Evolutionary conservation across 2,888 invertebrate genomes (phyloP).

Genomic region (Petrolisthes manimaculis): DNA sequence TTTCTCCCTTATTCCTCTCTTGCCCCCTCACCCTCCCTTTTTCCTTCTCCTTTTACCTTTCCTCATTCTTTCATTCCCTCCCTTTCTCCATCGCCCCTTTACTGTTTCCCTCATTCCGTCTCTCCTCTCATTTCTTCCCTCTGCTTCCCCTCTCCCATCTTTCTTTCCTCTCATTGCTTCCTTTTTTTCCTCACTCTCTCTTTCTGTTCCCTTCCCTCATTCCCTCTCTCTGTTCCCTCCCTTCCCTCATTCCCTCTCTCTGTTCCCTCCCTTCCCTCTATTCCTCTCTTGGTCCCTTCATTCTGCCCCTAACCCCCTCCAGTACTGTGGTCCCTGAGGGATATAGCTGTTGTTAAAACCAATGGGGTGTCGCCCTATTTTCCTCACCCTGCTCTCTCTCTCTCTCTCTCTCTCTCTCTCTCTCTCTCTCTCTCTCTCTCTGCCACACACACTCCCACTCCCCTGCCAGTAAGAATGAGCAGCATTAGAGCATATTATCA

Average conservation of each 20-base stretch:
- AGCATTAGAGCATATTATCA: too few relatives aligned
- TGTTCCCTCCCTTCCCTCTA: background rate
- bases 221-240: background rate
- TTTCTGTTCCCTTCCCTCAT: too few relatives aligned
- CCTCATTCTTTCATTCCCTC: background rate
- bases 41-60: background rate
- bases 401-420: background rate
- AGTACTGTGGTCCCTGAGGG: too few relatives aligned
- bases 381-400: background rate
- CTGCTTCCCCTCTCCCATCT: conserved; percentile 18
- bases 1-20: background rate
- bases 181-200: background rate
- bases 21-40: background rate
- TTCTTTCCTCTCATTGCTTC: conserved; percentile 31
- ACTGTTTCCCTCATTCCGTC: conserved; percentile 17
- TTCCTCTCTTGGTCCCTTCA: background rate
- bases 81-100: background rate
- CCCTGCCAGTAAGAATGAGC: too few relatives aligned
- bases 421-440: background rate
- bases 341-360: too few relatives aligned
- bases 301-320: background rate
- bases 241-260: background rate
- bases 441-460: background rate
- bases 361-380: too few relatives aligned
- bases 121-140: conserved; percentile 43